These are phyloP conservation scores for Kradibia gibbosae DNA, from an alignment of 1,140 invertebrate genomes.

Conservation along the genomic window DNA sequence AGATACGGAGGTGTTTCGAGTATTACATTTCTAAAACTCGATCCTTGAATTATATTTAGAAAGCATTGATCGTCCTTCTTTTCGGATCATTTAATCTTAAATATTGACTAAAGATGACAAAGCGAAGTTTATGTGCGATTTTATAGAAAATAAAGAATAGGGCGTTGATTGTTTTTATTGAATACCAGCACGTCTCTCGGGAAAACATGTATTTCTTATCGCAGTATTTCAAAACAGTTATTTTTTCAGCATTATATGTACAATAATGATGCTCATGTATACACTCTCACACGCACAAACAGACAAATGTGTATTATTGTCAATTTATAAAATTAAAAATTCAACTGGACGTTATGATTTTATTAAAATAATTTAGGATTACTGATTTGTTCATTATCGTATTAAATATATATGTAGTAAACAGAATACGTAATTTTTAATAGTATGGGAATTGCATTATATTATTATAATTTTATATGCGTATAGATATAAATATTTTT, in stretches of 20 bases:
- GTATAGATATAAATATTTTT: neutral
- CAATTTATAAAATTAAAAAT: no score
- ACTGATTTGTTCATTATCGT: no score
- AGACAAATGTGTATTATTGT: no score
- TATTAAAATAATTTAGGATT: neutral
- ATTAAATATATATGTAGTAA: neutral
- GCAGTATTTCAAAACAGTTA: neutral
- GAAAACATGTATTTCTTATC: neutral
- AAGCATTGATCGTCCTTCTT: conserved; percentile 19
- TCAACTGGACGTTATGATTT: no score
- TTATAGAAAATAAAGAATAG: conserved; percentile 1
- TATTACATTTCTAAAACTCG: neutral
- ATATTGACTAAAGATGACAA: neutral
- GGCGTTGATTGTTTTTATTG: neutral
- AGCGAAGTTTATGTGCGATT: neutral
- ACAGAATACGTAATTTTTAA: neutral
- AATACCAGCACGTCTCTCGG: neutral
- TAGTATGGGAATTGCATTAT: neutral
- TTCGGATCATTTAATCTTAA: conserved; percentile 4
- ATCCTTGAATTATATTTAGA: conserved; percentile 28
- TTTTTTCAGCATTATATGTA: neutral
- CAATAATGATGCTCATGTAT: no score
- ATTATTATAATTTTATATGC: neutral
- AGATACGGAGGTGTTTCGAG: conserved; percentile 1
- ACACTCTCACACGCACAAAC: no score